Evolutionary conservation across 2,888 invertebrate species (phyloP).

Genomic region (Hypercompe scribonia): DNA sequence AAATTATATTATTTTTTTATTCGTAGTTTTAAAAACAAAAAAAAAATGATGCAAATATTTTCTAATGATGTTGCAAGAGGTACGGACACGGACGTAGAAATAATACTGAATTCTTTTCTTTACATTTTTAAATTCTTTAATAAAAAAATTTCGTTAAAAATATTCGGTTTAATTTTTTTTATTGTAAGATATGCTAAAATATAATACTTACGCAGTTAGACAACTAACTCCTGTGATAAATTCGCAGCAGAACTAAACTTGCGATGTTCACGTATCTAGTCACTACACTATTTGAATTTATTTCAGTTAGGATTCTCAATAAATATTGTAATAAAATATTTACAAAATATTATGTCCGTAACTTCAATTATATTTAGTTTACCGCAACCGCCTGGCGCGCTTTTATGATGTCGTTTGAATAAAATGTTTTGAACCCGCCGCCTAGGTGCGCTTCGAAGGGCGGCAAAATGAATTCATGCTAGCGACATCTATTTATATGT

Average conservation of each 20-base stretch:
- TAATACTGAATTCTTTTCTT: background rate
- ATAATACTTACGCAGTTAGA: slow-evolving; percentile 32
- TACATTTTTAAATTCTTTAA: too few relatives aligned
- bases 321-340: slow-evolving; percentile 27
- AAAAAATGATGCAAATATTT: background rate
- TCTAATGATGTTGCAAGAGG: background rate
- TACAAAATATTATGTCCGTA: slow-evolving; percentile 18
- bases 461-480: slow-evolving; percentile 44
- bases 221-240: slow-evolving; percentile 21
- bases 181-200: too few relatives aligned
- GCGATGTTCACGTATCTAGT: slow-evolving; percentile 23
- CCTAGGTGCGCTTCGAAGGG: slow-evolving; percentile 63
- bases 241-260: slow-evolving; percentile 25
- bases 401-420: slow-evolving; percentile 81
- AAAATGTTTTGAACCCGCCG: slow-evolving; percentile 78
- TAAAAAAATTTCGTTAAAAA: too few relatives aligned
- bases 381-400: slow-evolving; percentile 72
- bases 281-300: slow-evolving; percentile 40
- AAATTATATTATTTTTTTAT: too few relatives aligned
- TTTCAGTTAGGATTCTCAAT: slow-evolving; percentile 32
- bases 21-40: background rate
- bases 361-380: slow-evolving; percentile 36
- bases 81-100: too few relatives aligned
- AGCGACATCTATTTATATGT: slow-evolving; percentile 59
- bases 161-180: too few relatives aligned